Percentiles rank a stretch among this genome's conserved stretches.
Evolutionary conservation across 2,888 invertebrate species (phyloP).

Genomic region (Quadriops clusia): DNA sequence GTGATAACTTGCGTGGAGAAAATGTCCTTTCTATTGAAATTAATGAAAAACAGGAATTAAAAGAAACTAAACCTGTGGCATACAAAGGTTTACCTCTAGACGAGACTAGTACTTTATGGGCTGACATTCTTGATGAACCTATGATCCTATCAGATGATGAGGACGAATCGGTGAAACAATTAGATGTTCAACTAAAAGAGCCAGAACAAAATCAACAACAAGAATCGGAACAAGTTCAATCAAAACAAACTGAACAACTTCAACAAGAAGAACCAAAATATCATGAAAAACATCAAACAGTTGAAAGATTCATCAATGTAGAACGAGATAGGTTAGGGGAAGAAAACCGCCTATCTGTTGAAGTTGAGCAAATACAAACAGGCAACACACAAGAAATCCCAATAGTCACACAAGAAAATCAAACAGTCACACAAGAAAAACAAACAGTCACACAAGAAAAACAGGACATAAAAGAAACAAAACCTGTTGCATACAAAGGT

Average conservation of each 20-base stretch:
- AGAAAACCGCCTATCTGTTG: too few relatives aligned
- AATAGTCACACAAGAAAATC: constrained; percentile 2
- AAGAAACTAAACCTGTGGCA: too few relatives aligned
- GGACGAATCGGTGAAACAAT: not conserved
- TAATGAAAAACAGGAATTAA: too few relatives aligned
- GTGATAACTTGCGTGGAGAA: too few relatives aligned
- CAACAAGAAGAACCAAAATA: constrained; percentile 1
- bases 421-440: constrained; percentile 3
- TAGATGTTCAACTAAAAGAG: not conserved
- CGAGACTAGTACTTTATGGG: constrained; percentile 25
- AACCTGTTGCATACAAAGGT: constrained; percentile 14
- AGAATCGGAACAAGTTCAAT: constrained; percentile 1
- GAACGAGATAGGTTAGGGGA: too few relatives aligned
- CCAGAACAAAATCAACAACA: not conserved
- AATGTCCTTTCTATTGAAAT: too few relatives aligned
- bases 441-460: too few relatives aligned
- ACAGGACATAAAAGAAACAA: too few relatives aligned
- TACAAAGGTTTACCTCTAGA: constrained; percentile 18
- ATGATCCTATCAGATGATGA: constrained; percentile 17
- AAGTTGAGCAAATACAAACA: not conserved
- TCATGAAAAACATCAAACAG: not conserved
- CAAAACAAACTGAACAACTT: not conserved
- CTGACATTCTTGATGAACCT: constrained; percentile 25
- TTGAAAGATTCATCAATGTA: constrained; percentile 1
- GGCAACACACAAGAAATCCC: constrained; percentile 2